Evolutionary conservation across 2,888 invertebrate species (phyloP).

Genomic region (Melolontha melolontha): DNA sequence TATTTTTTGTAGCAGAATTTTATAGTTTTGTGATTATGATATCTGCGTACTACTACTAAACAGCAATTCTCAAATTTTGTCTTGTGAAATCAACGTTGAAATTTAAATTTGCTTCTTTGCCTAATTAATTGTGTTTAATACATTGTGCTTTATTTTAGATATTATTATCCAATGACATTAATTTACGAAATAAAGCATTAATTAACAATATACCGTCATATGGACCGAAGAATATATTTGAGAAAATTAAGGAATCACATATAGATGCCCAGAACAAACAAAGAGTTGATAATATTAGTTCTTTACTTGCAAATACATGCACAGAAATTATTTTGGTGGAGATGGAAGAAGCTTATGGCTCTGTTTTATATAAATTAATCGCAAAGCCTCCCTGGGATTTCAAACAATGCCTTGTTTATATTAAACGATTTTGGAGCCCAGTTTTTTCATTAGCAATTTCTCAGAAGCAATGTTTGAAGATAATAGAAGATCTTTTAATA

Average conservation of each 20-base stretch:
- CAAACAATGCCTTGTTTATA: conserved; percentile 67
- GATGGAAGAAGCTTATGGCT: conserved; percentile 71
- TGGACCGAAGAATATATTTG: conserved; percentile 54
- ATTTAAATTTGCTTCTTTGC: too few species aligned
- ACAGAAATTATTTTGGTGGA: conserved; percentile 66
- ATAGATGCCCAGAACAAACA: conserved; percentile 38
- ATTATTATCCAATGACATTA: conserved; percentile 71
- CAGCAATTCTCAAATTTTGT: too few species aligned
- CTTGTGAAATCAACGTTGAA: too few species aligned
- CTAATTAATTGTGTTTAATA: not conserved
- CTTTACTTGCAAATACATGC: conserved; percentile 53
- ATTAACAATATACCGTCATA: conserved; percentile 65
- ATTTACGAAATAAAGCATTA: conserved; percentile 70
- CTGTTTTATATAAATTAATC: conserved; percentile 69
- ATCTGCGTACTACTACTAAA: too few species aligned
- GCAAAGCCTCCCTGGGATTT: conserved; percentile 70
- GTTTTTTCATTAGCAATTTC: conserved; percentile 67
- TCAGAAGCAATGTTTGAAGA: conserved; percentile 58
- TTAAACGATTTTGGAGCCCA: conserved; percentile 72
- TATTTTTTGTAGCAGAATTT: too few species aligned
- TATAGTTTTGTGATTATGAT: too few species aligned
- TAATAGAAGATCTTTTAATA: conserved; percentile 54
- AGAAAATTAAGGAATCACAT: conserved; percentile 18
- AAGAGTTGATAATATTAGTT: conserved; percentile 52
- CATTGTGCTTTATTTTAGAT: conserved; percentile 64